Base-by-base conservation (phyloP, 2,113 vertebrate genomes). In the Corydoras maculifer region DNA sequence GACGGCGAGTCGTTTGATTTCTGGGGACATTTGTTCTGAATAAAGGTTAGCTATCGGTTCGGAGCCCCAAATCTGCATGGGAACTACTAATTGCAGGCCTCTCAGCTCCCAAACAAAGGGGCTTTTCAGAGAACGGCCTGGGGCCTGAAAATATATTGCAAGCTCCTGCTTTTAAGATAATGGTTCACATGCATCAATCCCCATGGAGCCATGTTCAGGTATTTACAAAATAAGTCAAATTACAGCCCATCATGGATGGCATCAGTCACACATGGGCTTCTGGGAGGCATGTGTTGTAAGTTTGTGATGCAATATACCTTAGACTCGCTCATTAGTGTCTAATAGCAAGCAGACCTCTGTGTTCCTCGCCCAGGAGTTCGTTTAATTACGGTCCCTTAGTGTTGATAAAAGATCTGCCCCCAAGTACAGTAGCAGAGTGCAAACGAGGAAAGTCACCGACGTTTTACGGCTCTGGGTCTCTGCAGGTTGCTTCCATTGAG, bases 391-490 rank as follows among this genome's bases (percentile, higher is more conserved):
- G 48, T 29, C 49, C 9, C 6, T 3, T 62, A 70, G 5, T 63
- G 58, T 77, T 62, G 66, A 70, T 71, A 61, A 78, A 60, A 68
- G 48, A 74, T 59, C 62, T 70, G 30, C 73, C 76, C 77, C 73
- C 68, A 69, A 72, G 77, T 62, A 68, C 64, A 74, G 74, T 77
- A 74, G 53, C 32, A 54, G 62, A 67, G 65, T 61, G 75, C 76
- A 82, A 78, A 82, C 82, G 68, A 78, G 68, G 82, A n/a, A 43
- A 78, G 77, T 79, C 77, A 67, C 81, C 70, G 70, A 58, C 73
- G 70, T 62, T 87, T 87, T 85, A 82, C 13, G 75, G 79, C 81
- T 74, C 71, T 11, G 70, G 75, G 54, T 50, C 63, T 68, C 79
- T 69, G 71, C 66, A 74, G 65, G 3, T 14, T 8, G 74, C 32